Percentiles rank a stretch among this genome's conserved stretches.
These are phyloP conservation scores for Brachypterus glaber DNA, from an alignment of 2,888 invertebrate species.

Conservation along the genomic window DNA sequence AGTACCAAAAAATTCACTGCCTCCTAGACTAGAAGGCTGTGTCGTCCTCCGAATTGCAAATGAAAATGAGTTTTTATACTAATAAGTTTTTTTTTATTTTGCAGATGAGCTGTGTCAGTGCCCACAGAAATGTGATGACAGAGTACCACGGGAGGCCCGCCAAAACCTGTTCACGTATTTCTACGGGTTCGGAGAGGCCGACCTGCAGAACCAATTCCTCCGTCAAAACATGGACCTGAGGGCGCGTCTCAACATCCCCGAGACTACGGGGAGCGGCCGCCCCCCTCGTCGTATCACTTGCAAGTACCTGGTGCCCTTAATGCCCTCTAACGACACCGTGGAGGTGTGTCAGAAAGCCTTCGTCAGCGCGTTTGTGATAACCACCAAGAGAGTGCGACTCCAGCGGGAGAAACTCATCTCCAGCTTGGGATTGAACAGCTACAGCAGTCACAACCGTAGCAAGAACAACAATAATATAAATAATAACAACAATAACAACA, in stretches of 20 bases:
- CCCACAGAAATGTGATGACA: slow-evolving; percentile 46
- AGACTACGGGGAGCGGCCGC: slow-evolving; percentile 33
- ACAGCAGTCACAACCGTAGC: slow-evolving; percentile 34
- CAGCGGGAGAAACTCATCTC: slow-evolving; percentile 45
- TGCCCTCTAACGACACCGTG: slow-evolving; percentile 32
- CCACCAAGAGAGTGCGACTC: slow-evolving; percentile 45
- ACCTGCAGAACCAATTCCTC: slow-evolving; percentile 43
- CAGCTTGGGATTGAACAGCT: slow-evolving; percentile 39
- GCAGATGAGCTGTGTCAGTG: slow-evolving; percentile 45
- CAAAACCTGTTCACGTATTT: slow-evolving; percentile 43
- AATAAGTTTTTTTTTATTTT: slow-evolving; percentile 27
- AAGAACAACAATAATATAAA: slow-evolving; percentile 5
- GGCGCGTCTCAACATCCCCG: slow-evolving; percentile 38
- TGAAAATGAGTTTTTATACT: too few relatives aligned
- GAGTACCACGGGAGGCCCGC: slow-evolving; percentile 40
- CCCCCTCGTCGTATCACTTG: slow-evolving; percentile 44
- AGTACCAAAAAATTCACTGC: too few relatives aligned
- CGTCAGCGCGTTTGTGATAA: slow-evolving; percentile 46
- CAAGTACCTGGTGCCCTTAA: slow-evolving; percentile 43
- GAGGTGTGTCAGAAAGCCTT: slow-evolving; percentile 49
- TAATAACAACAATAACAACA: slow-evolving; percentile 16
- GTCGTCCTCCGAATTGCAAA: too few relatives aligned
- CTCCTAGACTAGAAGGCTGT: too few relatives aligned
- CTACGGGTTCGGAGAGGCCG: slow-evolving; percentile 43
- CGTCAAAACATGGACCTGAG: slow-evolving; percentile 44